Evolutionary conservation across 2,888 invertebrate species (phyloP), one percentile per base, ranked within the genome.

Genomic region (Mactromeris polynyma): DNA sequence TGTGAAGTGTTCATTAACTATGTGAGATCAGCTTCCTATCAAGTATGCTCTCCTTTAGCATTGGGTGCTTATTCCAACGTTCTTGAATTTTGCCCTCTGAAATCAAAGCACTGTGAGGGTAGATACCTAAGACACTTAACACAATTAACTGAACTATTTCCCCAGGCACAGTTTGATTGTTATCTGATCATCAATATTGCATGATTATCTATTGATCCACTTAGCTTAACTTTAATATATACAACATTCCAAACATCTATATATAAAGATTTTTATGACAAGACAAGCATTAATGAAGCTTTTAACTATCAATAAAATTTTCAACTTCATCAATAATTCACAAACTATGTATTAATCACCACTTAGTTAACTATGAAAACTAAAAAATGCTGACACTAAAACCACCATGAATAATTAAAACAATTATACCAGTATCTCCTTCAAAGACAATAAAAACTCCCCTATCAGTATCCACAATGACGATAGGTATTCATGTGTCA

Each of bases 161-260:
- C n/a, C 26, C 58, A 26, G 3, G 11, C 11, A 64, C 58, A 64
- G 58, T 26, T 64, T 64, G 11, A 64, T 26, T 26, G 58, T 21
- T 58, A 21, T 2, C 58, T 7, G 58, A 64, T 64, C 26, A 58
- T 64, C 58, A 26, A 26, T 64, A 26, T 2, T 46, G 17, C 46
- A 46, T 64, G 26, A 64, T 64, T 64, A 64, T 9, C n/a, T 64
- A 64, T 64, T 64, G 58, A 64, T 64, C 26, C n/a, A 64, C 58
- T 6, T 26, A 64, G 58, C 26, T 51, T 51, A 51, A 51, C 26
- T 54, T 21, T 54, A 26, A 64, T 7, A 26, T 64, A 64, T 64
- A 64, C 26, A 26, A 26, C 58, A 64, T 64, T 64, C n/a, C 58
- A 26, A n/a, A 64, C 58, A 64, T 26, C n/a, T 26, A 64, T 64